Base-by-base conservation (phyloP, 1,140 invertebrate species). In the Pinna nobilis region DNA sequence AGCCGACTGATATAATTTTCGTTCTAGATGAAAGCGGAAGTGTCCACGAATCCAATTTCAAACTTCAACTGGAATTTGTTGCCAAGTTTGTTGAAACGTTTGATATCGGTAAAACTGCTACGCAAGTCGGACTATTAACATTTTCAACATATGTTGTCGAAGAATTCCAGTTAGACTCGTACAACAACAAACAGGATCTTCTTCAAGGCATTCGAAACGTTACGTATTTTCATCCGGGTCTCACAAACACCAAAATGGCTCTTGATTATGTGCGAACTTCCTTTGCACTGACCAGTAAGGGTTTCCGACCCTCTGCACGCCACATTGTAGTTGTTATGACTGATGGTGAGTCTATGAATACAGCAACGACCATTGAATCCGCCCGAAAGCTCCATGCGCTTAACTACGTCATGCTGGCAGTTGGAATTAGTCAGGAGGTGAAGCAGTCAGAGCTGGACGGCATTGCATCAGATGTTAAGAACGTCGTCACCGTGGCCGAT, bases 1-100 rank as follows among this genome's bases (percentile, higher is more conserved):
- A 59, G 37, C 55, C 55, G 20, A 59, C 55, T 15, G 55, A 59
- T 59, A 15, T 59, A 35, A n/a, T 59, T 18, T 59, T 59, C 37
- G 55, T 59, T n/a, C 28, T 59, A n/a, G 55, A 59, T 20, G 55
- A 59, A 33, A 59, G 55, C 50, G 41, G 61, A 0, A 65, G 61
- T 65, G 30, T 65, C 0, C 41, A 47, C 28, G 5, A 6, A 3
- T 6, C 2, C 5, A 47, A 65, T 50, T 65, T 65, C 35, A 35
- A 20, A n/a, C 13, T 47, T 7, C 28, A 49, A 65, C 49, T 50
- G 20, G 25, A 47, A n/a, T 65, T 65, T 41, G 63, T 65, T 33
- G 63, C 41, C n/a, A 33, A 49, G 6, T 32, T 65, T 50, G 63
- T 47, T 0, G 39, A 49, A 49, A 28, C 5, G 7, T 65, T 65